Base-by-base conservation (phyloP, 2,113 vertebrate species). In the Forbesichthys papilliferus region DNA sequence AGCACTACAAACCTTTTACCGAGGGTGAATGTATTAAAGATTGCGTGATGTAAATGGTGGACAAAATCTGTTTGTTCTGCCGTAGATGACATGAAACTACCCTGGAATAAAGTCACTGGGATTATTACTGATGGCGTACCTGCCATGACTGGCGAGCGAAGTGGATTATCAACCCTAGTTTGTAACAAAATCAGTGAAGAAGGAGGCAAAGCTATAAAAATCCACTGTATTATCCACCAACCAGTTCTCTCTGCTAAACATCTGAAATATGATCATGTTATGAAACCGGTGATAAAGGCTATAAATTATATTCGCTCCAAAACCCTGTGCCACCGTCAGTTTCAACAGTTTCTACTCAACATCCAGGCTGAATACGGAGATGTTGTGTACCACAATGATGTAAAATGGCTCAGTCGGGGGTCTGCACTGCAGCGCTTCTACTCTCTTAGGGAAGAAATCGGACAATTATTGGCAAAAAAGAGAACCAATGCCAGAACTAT, bases 181-280 rank as follows among this genome's bases (percentile, higher is more conserved):
- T 63, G 69, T 33, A 77, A 79, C n/a, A 72, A 84, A 74, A 71
- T 79, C 53, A 78, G 58, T 1, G 11, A 84, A 77, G 56, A 78
- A 68, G 75, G 57, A 48, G 71, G 74, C 3, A 67, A 80, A 0
- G 16, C 76, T 48, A 48, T 66, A 2, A 78, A 74, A 75, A 67
- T 74, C 6, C 3, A 64, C n/a, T 79, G 70, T 54, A 79, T 73
- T 2, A 82, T 78, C 83, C 72, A 84, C n/a, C 78, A 86, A 3
- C 53, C 83, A 47, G 78, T 59, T 64, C 73, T 83, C 3, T 86
- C 74, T 20, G 65, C 78, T 0, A 76, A 80, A 80, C 53, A 71
- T 74, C 55, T 80, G 1, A 66, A 75, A 75, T 79, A 3, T 71
- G 75, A 81, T n/a, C 48, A 77, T 63, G 73, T 79, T 53, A 74